These are phyloP conservation scores for Grapholita molesta DNA, from an alignment of 1,140 invertebrate genomes.

Conservation along the genomic window DNA sequence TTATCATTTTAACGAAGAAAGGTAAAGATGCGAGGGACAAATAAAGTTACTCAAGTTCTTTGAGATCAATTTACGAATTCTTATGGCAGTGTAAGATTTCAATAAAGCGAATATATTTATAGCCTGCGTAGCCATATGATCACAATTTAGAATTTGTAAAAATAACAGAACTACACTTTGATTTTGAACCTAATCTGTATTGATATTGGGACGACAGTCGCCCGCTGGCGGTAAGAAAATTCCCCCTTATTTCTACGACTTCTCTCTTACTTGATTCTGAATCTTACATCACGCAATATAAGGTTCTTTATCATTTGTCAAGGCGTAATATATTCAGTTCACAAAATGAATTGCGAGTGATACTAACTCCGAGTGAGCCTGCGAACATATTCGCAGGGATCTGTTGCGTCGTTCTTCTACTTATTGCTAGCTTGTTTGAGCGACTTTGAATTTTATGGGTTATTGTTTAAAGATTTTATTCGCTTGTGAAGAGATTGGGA, in stretches of 20 bases:
- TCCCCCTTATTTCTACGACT: conserved; percentile 53
- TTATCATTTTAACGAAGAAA: background rate
- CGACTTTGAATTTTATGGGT: conserved; percentile 48
- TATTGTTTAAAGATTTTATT: conserved; percentile 50
- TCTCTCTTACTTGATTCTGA: conserved; percentile 38
- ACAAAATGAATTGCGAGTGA: conserved; percentile 76
- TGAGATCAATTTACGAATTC: conserved; percentile 48
- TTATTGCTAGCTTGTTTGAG: conserved; percentile 55
- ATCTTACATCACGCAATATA: conserved; percentile 40
- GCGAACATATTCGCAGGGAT: conserved; percentile 74
- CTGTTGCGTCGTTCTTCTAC: conserved; percentile 65
- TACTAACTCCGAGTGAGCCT: conserved; percentile 74
- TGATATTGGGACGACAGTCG: conserved; percentile 48
- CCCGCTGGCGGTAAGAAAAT: conserved; percentile 36
- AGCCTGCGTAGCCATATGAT: conserved; percentile 57
- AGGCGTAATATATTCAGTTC: conserved; percentile 73
- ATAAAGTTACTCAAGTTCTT: conserved; percentile 39
- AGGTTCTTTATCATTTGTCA: conserved; percentile 49
- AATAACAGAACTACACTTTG: conserved; percentile 35
- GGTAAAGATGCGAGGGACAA: conserved; percentile 15
- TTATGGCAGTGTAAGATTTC: conserved; percentile 62
- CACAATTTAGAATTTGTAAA: conserved; percentile 67
- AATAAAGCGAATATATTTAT: conserved; percentile 67
- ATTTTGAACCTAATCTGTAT: conserved; percentile 40
- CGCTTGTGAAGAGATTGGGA: conserved; percentile 31